Conservation (phyloP, 2,797 vertebrate species). For the Heteromormyrus szaboi region DNA sequence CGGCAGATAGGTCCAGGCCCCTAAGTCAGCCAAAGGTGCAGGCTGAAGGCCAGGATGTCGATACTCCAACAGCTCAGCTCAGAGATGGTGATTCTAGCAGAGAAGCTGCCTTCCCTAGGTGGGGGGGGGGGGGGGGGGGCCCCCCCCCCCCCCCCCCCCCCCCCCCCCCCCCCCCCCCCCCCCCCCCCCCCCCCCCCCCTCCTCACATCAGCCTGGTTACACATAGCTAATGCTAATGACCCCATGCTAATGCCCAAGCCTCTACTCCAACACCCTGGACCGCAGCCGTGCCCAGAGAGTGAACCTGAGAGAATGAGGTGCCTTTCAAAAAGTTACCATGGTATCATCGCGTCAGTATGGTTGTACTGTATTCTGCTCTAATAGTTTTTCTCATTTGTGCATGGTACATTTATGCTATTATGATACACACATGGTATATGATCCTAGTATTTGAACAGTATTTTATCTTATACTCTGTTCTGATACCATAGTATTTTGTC, state of each 20-base stretch:
- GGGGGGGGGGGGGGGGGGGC: too few species aligned
- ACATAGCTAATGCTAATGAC: background rate
- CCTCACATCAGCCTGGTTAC: background rate
- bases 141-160: too few species aligned
- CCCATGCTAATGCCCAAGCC: background rate
- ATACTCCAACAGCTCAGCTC: background rate
- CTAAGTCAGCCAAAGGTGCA: background rate
- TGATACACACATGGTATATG: background rate
- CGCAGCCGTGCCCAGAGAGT: background rate
- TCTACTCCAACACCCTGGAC: background rate
- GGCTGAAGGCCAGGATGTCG: background rate
- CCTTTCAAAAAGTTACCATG: background rate
- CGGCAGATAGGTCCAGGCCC: background rate
- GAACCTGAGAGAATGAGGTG: background rate
- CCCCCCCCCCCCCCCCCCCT: too few species aligned
- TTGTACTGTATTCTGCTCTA: background rate
- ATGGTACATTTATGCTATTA: background rate
- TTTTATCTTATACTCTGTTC: background rate
- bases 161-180: too few species aligned
- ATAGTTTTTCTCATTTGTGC: background rate
- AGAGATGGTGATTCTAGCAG: background rate
- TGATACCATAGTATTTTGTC: background rate
- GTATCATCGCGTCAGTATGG: background rate
- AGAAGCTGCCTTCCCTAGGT: background rate
- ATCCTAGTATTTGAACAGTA: background rate